phyloP scores from a whole-genome alignment of 2,797 vertebrate genomes.

The Poliocrania exsul region DNA sequence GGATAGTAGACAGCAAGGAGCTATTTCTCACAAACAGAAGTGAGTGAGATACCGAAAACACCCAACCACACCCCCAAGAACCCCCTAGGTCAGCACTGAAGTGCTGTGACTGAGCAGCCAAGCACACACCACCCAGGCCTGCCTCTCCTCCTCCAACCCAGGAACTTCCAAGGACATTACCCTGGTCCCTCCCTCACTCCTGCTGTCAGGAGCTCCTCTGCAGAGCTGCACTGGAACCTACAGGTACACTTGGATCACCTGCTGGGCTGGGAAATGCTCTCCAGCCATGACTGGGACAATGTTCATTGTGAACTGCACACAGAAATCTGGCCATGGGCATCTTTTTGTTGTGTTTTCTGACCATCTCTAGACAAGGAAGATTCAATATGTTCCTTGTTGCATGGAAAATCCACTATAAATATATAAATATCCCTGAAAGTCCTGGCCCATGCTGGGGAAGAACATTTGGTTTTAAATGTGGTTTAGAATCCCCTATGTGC shows the following conservation, averaged over 20 bases:
- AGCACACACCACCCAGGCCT: accelerated
- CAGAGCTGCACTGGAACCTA: accelerated
- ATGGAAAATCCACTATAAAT: background rate
- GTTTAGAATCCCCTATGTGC: background rate
- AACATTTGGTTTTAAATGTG: too few species aligned
- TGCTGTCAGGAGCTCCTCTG: background rate
- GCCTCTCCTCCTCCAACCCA: accelerated
- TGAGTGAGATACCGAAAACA: background rate
- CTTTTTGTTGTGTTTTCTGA: background rate
- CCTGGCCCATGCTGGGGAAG: background rate
- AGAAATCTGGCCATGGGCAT: accelerated
- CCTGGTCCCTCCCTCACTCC: accelerated
- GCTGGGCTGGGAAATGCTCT: background rate
- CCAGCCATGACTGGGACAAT: background rate
- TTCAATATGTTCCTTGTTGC: background rate
- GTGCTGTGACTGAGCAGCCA: background rate
- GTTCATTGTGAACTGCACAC: background rate
- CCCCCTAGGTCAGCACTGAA: accelerated
- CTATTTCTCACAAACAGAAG: background rate
- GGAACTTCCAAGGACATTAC: background rate
- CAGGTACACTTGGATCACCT: accelerated
- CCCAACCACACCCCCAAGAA: accelerated
- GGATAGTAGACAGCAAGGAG: background rate
- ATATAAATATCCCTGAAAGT: background rate
- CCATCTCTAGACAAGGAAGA: background rate